Base-by-base conservation (phyloP, 2,888 invertebrate genomes). In the Arge pagana region DNA sequence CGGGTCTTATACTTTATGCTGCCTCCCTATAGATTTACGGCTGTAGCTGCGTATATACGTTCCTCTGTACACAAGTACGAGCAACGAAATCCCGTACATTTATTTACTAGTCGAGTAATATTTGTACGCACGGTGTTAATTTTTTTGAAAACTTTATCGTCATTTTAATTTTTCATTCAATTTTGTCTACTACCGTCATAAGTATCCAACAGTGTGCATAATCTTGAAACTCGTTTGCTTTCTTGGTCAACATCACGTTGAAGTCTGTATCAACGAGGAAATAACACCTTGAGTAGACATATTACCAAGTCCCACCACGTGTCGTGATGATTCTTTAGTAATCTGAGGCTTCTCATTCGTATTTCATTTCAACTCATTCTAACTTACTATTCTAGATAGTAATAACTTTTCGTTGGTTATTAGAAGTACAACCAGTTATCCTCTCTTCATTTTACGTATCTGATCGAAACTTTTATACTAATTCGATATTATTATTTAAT, bases 311-410 rank as follows among this genome's bases (percentile, higher is more conserved):
- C 65, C 68, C 64, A 67, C 66, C 64, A 69, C 65, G 59, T 55
- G 48, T 49, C 36, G 52, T 73, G 76, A 72, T 63, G 71, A 74
- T 67, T 72, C 76, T 77, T 77, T 77, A 77, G 76, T 77, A 77
- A 77, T 76, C 76, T 76, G 76, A 77, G 76, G 76, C 76, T 70
- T 62, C 52, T 56, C 10, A 18, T 28, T 21, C 11, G 3, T 13
- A 43, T 18, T 43, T 31, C 3, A 28, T 30, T 11, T 23, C n/a
- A 6, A n/a, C n/a, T n/a, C n/a, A 53, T 39, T 11, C 28, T 36
- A 31, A 4, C 35, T 41, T 6, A 30, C 15, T 43, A 4, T 35
- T 39, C 7, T 15, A 19, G n/a, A 19, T 16, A 45, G 48, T 50
- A 43, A 39, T 2, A 1, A 4, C 21, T 8, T 37, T 18, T 16